Base-by-base conservation (phyloP, 2,888 invertebrate species). In the Clanis bilineata region DNA sequence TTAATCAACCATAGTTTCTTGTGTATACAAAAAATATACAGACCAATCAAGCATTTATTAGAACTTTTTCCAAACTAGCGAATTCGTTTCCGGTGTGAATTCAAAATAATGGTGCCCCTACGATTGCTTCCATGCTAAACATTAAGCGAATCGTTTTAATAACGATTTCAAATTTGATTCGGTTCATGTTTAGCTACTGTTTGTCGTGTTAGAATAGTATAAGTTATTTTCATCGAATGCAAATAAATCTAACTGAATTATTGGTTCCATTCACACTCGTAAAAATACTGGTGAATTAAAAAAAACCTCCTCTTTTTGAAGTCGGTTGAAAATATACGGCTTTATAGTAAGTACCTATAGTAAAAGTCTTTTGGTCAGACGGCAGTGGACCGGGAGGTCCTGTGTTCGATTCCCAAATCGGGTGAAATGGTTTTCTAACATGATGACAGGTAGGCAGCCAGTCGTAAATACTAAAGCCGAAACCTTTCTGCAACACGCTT, bases 101-200 rank as follows among this genome's bases (percentile, higher is more conserved):
- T 43, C 22, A 39, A 54, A 21, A 43, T 56, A 55, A 57, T 54
- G 55, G 61, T 65, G 62, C 71, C 73, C 72, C 73, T 72, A 70
- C 61, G 58, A 22, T 58, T 55, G 58, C 39, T 51, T 69, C 63
- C 68, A 60, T 65, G 72, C 71, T 69, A 73, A 77, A 76, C 73
- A 77, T 76, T 43, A 84, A 79, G 76, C 77, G 77, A 80, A 79
- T 70, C 76, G 74, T 84, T 86, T 83, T 82, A 77, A 82, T 77
- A 77, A 72, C 79, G 80, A 81, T 83, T 83, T 79, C 75, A 81
- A 83, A 88, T 87, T 83, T 79, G 81, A 83, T 79, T 73, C 74
- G 69, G 70, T 72, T 74, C 72, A 71, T 68, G 73, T 72, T 77
- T 76, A 69, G 70, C 73, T 74, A 72, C 71, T 68, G 73, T 72